phyloP scores from a whole-genome alignment of 1,140 invertebrate genomes.

The Thalassaphorura encarpata region DNA sequence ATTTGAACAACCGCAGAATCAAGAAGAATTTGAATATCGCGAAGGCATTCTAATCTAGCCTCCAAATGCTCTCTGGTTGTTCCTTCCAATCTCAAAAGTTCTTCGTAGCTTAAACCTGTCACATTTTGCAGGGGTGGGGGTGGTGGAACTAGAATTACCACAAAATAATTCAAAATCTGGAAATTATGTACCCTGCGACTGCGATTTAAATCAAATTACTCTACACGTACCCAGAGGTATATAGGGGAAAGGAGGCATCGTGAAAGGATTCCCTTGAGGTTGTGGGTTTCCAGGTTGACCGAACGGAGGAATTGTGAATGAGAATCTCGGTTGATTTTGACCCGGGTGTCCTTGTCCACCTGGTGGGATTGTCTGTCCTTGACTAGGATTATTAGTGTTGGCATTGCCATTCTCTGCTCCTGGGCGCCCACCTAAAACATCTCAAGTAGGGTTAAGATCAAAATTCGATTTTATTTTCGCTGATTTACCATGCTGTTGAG shows the following conservation, averaged over 20 bases:
- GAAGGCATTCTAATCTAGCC: slow-evolving; percentile 71
- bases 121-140: slow-evolving; percentile 60
- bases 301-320: slow-evolving; percentile 2
- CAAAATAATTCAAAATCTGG: slow-evolving; percentile 1
- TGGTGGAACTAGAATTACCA: slow-evolving; percentile 33
- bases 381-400: not conserved
- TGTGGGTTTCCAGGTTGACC: not conserved
- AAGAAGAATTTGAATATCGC: slow-evolving; percentile 75
- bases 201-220: too few species aligned
- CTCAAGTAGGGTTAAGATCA: not conserved
- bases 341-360: not conserved
- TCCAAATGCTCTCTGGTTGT: slow-evolving; percentile 74
- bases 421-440: not conserved
- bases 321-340: not conserved
- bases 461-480: not conserved
- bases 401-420: not conserved
- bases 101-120: slow-evolving; percentile 62
- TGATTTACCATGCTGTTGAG: slow-evolving; percentile 11
- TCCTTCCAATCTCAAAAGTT: slow-evolving; percentile 79
- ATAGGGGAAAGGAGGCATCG: slow-evolving; percentile 28
- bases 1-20: slow-evolving; percentile 81
- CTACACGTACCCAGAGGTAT: slow-evolving; percentile 23
- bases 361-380: not conserved
- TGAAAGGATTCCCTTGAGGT: slow-evolving; percentile 1
- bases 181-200: too few species aligned